Conservation (phyloP, 2,797 vertebrate species). For the Momotus momota region DNA sequence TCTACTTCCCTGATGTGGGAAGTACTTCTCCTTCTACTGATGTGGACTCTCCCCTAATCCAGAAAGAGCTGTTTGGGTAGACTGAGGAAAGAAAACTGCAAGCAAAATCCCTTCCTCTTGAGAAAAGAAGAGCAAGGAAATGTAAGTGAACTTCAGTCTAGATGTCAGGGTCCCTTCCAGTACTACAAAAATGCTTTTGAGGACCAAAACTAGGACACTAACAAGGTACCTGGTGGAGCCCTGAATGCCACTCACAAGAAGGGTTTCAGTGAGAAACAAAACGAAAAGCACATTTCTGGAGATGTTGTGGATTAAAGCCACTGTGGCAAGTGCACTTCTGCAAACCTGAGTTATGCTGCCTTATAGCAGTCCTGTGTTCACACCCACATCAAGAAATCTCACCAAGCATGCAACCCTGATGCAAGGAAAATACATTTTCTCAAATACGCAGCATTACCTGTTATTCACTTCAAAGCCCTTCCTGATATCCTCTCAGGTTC, state of each 20-base stretch:
- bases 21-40: too few relatives aligned
- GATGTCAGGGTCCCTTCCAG: not conserved
- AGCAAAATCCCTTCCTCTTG: not conserved
- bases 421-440: conserved; percentile 17
- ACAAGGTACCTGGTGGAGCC: not conserved
- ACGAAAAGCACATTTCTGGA: not conserved
- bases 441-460: not conserved
- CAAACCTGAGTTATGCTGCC: not conserved
- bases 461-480: conserved; percentile 23
- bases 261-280: not conserved
- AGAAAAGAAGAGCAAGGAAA: not conserved
- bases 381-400: not conserved
- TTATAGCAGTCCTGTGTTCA: not conserved
- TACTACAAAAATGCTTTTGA: not conserved
- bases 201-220: not conserved
- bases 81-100: not conserved
- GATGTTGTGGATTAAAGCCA: not conserved
- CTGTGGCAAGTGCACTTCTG: not conserved
- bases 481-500: not conserved
- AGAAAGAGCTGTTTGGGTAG: not conserved
- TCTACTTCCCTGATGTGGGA: too few relatives aligned
- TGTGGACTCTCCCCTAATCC: not conserved
- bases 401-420: not conserved
- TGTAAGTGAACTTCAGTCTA: not conserved
- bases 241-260: not conserved